Conservation (phyloP, 2,797 vertebrate species). For the Acestrorhynchus altus region DNA sequence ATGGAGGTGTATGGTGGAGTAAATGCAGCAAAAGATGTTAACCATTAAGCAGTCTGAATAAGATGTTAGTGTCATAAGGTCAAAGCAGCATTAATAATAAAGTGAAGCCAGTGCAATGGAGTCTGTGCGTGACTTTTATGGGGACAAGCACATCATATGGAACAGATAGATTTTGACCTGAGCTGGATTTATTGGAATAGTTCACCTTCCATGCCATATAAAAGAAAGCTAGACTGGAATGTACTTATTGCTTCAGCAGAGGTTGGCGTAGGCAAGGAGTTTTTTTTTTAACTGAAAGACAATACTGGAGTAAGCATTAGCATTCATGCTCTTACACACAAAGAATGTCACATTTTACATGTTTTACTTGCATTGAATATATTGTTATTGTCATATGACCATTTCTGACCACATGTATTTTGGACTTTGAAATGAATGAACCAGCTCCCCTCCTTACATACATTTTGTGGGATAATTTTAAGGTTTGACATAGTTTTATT, state of each 20-base stretch:
- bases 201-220: slow-evolving; percentile 66
- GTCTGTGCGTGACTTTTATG: slow-evolving; percentile 68
- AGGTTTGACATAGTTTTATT: too few relatives aligned
- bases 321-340: too few relatives aligned
- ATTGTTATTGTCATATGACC: too few relatives aligned
- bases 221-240: slow-evolving; percentile 58
- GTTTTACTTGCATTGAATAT: too few relatives aligned
- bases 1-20: slow-evolving; percentile 50
- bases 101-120: slow-evolving; percentile 46
- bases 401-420: too few relatives aligned
- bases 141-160: slow-evolving; percentile 71
- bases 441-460: too few relatives aligned
- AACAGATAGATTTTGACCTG: slow-evolving; percentile 66
- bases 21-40: slow-evolving; percentile 68
- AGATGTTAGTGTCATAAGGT: slow-evolving; percentile 70
- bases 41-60: slow-evolving; percentile 69
- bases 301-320: too few relatives aligned
- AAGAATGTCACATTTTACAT: too few relatives aligned
- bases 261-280: background rate
- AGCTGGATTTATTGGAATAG: slow-evolving; percentile 65
- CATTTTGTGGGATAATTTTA: too few relatives aligned
- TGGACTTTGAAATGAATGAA: too few relatives aligned
- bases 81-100: slow-evolving; percentile 62
- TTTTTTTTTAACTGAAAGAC: too few relatives aligned
- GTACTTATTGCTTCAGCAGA: slow-evolving; percentile 30